Evolutionary conservation across 2,888 invertebrate species (phyloP).

Genomic region (Cartodere bifasciata): DNA sequence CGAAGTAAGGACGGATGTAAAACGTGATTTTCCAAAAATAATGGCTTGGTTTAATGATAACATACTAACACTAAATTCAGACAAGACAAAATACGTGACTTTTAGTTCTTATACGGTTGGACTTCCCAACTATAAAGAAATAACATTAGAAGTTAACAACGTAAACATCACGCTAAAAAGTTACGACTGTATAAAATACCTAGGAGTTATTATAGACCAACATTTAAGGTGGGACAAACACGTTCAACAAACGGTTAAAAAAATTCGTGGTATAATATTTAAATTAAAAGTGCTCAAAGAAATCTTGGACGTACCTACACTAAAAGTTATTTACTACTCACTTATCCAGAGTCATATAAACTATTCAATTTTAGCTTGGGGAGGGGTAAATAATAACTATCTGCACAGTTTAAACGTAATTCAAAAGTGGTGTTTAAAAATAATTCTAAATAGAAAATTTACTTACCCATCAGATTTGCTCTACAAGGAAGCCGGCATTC

Average conservation of each 20-base stretch:
- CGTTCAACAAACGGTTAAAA: conserved; percentile 2
- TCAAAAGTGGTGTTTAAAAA: conserved; percentile 2
- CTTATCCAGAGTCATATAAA: conserved; percentile 1
- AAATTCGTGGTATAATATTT: conserved; percentile 1
- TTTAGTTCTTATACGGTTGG: no score
- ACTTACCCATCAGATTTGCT: conserved; percentile 2
- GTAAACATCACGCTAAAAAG: no score
- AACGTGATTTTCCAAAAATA: no score
- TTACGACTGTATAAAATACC: no score
- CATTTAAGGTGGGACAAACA: conserved; percentile 4
- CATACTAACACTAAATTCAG: no score
- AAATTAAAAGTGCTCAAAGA: neutral
- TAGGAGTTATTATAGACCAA: neutral
- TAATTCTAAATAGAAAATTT: neutral
- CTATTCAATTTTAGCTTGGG: conserved; percentile 1
- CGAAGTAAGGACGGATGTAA: no score
- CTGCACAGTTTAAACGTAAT: conserved; percentile 1
- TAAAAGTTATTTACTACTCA: neutral
- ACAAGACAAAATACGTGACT: no score
- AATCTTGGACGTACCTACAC: neutral
- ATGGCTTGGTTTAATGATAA: no score
- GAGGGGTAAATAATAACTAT: neutral
- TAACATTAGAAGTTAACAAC: no score
- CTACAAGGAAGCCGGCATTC: conserved; percentile 1
- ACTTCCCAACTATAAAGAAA: no score